Base-by-base conservation (phyloP, 2,888 invertebrate genomes). In the Ypsolopha scabrella region DNA sequence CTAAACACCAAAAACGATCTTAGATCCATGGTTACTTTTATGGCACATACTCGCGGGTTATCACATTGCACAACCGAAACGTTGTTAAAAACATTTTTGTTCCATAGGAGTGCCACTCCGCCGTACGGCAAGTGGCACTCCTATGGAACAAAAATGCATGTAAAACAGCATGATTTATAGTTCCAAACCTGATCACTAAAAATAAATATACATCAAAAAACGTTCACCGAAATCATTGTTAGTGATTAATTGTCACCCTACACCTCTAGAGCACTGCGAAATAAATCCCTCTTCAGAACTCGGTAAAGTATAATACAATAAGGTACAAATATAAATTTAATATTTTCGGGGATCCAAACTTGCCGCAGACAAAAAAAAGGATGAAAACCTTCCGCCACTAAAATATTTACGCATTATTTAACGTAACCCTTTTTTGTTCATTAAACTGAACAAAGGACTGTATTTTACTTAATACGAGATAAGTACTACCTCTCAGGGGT, bases 381-480 rank as follows among this genome's bases (percentile, higher is more conserved):
- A 24, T 24, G 24, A 47, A 11, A 35, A 46, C 34, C 9, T 7
- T 24, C 41, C 39, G 41, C 41, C 49, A 24, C 49, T 9, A 47
- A 11, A 49, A 49, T 39, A 41, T 49, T 49, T 41, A 49, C 49
- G 49, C 49, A 39, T 49, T 49, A 49, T 49, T 49, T 49, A 39
- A 49, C 41, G 14, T 41, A 49, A 49, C 49, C 49, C 49, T 49
- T 49, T 49, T 41, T 49, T 49, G 41, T 49, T 49, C 49, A 47
- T 47, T 37, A 41, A 49, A 49, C 9, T 6, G 7, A 33, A 49
- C 36, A 36, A 47, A 46, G 37, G 37, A 11, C 8, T 8, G 37
- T 14, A 14, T 14, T 47, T 13, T 36, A 11, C 14, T 10, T 47
- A 36, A 14, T 37, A 37, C 47, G 6, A 33, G 33, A 8, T 47